These are phyloP conservation scores for Bombus consobrinus DNA, from an alignment of 1,140 invertebrate genomes.

Conservation along the genomic window DNA sequence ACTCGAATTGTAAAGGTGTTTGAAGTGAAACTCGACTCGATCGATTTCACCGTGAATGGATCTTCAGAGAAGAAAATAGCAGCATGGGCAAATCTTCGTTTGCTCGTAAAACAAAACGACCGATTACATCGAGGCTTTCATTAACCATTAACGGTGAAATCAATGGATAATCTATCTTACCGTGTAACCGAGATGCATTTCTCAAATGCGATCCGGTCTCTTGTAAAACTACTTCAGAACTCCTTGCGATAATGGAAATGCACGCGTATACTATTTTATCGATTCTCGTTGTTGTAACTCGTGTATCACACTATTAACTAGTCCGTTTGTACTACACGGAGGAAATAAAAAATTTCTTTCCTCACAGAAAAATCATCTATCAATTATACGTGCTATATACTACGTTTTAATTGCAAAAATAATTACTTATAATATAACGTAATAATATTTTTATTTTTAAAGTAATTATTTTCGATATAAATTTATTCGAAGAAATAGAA, in stretches of 20 bases:
- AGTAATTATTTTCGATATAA: background rate
- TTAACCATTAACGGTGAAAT: constrained; percentile 16
- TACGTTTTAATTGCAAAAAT: background rate
- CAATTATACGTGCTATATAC: background rate
- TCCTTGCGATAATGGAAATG: constrained; percentile 51
- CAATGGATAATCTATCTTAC: constrained; percentile 45
- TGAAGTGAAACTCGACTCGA: constrained; percentile 2
- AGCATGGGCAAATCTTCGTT: background rate
- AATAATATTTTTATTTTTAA: background rate
- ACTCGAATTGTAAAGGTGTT: constrained; percentile 28
- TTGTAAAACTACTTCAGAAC: constrained; percentile 50
- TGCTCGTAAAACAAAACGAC: background rate
- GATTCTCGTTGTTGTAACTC: constrained; percentile 13
- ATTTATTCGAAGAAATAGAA: background rate
- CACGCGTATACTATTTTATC: constrained; percentile 41
- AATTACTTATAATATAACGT: background rate
- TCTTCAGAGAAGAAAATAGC: background rate
- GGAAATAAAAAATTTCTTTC: constrained; percentile 34
- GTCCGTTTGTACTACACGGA: constrained; percentile 13
- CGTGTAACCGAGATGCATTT: constrained; percentile 38
- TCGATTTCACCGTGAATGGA: constrained; percentile 27
- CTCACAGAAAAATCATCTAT: too few relatives aligned
- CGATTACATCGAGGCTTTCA: background rate
- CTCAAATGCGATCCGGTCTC: constrained; percentile 24
- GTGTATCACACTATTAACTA: constrained; percentile 1